These are phyloP conservation scores for Ceriagrion tenellum DNA, from an alignment of 2,888 invertebrate species.

Conservation along the genomic window DNA sequence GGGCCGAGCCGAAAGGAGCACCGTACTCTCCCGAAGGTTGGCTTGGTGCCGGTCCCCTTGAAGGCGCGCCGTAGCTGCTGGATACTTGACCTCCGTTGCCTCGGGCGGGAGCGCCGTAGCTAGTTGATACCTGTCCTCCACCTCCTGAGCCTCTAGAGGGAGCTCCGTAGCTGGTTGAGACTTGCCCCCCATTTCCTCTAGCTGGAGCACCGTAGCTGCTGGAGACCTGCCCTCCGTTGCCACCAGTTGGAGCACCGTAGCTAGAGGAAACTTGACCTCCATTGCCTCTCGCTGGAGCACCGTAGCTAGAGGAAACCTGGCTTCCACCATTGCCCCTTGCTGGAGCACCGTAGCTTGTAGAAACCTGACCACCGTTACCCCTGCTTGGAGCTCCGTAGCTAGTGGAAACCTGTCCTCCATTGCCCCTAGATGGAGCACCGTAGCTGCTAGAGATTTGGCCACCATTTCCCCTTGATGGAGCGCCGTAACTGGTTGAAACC, in stretches of 20 bases:
- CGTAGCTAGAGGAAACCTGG: constrained; percentile 74
- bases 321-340: background rate
- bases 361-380: constrained; percentile 70
- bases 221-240: constrained; percentile 69
- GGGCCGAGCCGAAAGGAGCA: constrained; percentile 55
- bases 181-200: constrained; percentile 70
- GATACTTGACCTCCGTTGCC: constrained; percentile 73
- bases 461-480: constrained; percentile 71
- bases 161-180: constrained; percentile 73
- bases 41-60: background rate
- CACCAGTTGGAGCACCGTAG: constrained; percentile 69
- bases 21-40: constrained; percentile 74
- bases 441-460: constrained; percentile 75
- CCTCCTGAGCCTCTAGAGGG: constrained; percentile 72
- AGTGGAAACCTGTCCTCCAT: background rate
- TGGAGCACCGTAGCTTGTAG: constrained; percentile 74
- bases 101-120: constrained; percentile 72
- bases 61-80: constrained; percentile 73
- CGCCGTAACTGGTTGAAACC: constrained; percentile 73
- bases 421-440: constrained; percentile 61
- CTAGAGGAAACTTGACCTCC: constrained; percentile 65
- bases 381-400: too few species aligned
- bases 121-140: constrained; percentile 73
- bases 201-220: constrained; percentile 70
- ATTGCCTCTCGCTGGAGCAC: constrained; percentile 51